Evolutionary conservation across 2,888 invertebrate genomes (phyloP).

Genomic region (Colletes collaris): DNA sequence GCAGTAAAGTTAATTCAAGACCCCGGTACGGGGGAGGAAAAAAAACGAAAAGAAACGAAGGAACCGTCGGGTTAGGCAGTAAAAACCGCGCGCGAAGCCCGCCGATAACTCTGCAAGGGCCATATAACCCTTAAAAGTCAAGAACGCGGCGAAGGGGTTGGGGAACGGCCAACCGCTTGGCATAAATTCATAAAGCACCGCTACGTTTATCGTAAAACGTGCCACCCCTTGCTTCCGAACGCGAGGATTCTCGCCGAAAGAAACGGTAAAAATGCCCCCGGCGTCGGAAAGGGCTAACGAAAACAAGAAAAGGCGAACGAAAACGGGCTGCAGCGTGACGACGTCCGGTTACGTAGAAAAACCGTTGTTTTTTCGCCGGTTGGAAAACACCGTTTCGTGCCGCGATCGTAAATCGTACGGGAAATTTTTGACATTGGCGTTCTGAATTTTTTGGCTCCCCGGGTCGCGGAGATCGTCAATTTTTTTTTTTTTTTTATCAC

Average conservation of each 20-base stretch:
- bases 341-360: slow-evolving; percentile 20
- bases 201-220: slow-evolving; percentile 62
- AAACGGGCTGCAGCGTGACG: slow-evolving; percentile 38
- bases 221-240: slow-evolving; percentile 19
- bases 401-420: slow-evolving; percentile 39
- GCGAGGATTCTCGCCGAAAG: slow-evolving; percentile 37
- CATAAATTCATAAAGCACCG: slow-evolving; percentile 80
- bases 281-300: slow-evolving; percentile 7
- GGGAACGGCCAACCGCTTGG: slow-evolving; percentile 44
- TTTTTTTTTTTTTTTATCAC: not conserved
- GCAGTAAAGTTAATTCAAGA: slow-evolving; percentile 78
- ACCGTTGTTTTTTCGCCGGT: slow-evolving; percentile 39
- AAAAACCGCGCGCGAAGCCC: slow-evolving; percentile 45
- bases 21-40: not conserved
- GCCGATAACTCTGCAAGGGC: slow-evolving; percentile 40
- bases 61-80: slow-evolving; percentile 59
- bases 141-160: slow-evolving; percentile 65
- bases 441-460: slow-evolving; percentile 24
- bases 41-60: slow-evolving; percentile 43
- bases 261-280: slow-evolving; percentile 57
- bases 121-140: slow-evolving; percentile 70
- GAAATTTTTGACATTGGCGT: slow-evolving; percentile 2
- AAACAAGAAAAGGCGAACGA: slow-evolving; percentile 54
- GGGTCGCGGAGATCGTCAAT: not conserved
- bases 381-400: slow-evolving; percentile 19